Conservation (phyloP, 2,113 vertebrate genomes). For the Acanthochromis polyacanthus region DNA sequence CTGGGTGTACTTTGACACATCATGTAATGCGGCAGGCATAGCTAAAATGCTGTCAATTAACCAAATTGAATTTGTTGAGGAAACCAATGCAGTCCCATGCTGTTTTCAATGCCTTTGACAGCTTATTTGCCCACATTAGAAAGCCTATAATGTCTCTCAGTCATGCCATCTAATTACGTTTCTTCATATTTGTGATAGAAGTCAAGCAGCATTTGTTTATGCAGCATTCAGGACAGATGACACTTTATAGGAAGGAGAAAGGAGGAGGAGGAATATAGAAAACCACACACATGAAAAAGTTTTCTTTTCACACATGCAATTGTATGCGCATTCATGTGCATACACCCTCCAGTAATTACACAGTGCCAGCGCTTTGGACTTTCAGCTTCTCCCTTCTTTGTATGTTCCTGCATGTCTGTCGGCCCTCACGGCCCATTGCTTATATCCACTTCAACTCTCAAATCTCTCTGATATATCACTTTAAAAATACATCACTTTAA, state of each 20-base stretch:
- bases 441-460: constrained; percentile 6
- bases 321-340: background rate
- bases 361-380: background rate
- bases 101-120: constrained; percentile 18
- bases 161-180: background rate
- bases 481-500: constrained; percentile 55
- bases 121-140: constrained; percentile 14
- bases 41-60: constrained; percentile 38
- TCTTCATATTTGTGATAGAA: background rate
- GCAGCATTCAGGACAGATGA: background rate
- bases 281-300: background rate
- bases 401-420: constrained; percentile 18
- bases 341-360: background rate
- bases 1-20: constrained; percentile 1
- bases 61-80: constrained; percentile 1
- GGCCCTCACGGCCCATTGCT: background rate
- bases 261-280: background rate
- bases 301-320: background rate
- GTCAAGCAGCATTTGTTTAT: background rate
- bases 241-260: background rate
- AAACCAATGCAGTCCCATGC: background rate
- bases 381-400: background rate
- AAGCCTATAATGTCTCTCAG: background rate
- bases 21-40: background rate
- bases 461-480: constrained; percentile 21